Evolutionary conservation across 2,888 invertebrate species (phyloP).

Genomic region (Embidobia sp.): DNA sequence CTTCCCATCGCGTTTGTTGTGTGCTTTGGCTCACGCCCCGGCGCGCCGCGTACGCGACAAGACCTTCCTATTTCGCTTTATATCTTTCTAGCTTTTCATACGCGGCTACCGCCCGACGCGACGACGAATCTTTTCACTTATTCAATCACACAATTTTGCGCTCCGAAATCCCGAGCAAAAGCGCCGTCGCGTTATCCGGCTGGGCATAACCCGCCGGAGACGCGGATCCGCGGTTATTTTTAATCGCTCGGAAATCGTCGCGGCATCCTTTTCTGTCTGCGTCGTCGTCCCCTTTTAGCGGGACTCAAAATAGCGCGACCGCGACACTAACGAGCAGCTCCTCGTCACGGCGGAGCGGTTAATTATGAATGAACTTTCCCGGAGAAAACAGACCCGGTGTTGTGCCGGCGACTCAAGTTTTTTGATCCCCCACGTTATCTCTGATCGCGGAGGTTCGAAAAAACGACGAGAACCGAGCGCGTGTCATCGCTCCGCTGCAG

Average conservation of each 20-base stretch:
- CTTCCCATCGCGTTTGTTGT: slow-evolving; percentile 46
- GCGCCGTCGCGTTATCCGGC: no score
- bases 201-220: no score
- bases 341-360: slow-evolving; percentile 61
- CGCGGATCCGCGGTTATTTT: no score
- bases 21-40: slow-evolving; percentile 17
- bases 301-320: slow-evolving; percentile 26
- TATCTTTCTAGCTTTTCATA: slow-evolving; percentile 44
- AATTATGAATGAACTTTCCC: slow-evolving; percentile 59
- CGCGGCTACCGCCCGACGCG: slow-evolving; percentile 33
- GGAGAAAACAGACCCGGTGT: slow-evolving; percentile 39
- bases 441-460: slow-evolving; percentile 18
- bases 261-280: slow-evolving; percentile 1
- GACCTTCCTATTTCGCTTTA: slow-evolving; percentile 49
- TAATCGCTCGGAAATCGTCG: neutral
- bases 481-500: no score
- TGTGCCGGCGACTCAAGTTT: slow-evolving; percentile 24
- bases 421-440: slow-evolving; percentile 48
- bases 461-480: no score
- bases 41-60: slow-evolving; percentile 42
- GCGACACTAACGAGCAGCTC: slow-evolving; percentile 43
- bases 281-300: neutral
- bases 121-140: slow-evolving; percentile 36
- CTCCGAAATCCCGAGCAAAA: slow-evolving; percentile 6
- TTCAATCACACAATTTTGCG: slow-evolving; percentile 43